Base-by-base conservation (phyloP, 64 coral and sea anemone species). In the Orbicella faveolata region DNA sequence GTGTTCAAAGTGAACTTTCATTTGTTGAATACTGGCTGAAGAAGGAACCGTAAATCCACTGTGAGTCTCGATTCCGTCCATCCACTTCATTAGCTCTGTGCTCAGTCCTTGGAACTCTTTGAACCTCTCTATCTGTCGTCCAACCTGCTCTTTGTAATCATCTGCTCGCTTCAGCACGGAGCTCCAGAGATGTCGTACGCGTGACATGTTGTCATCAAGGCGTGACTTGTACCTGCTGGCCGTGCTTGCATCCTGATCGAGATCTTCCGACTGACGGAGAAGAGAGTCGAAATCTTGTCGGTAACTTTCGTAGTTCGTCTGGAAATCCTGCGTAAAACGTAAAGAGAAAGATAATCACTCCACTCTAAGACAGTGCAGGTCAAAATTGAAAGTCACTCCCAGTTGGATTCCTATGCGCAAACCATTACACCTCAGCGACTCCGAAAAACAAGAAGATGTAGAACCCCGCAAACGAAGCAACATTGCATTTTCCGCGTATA, bases 1-100 rank as follows among this genome's bases (percentile, higher is more conserved):
- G 88, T 99, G 80, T 86, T 99, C 94, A 89, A 99, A 95, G 59
- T 99, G 97, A 37, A 81, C 90, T 63, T 99, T 95, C 65, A 99
- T 68, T 12, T 99, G 91, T 81, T 95, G 88, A 75, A 99, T 96
- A 52, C 88, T 95, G 9, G 91, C 62, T 5, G 75, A 99, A 34
- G 72, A 78, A 1, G 91, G 94, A 89, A 95, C 89, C 34, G 76
- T 83, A 48, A 99, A 95, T 35, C 97, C 97, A 63, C 88, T 83
- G 41, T 90, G 94, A 9, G 75, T 74, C 54, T 96, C 97, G 61
- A 99, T 83, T 25, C 80, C 84, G 64, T 95, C 85, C 74, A 99
- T 96, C 94, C 94, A 96, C 18, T 57, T 88, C 76, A 91, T 67
- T 39, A 99, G 83, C 21, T 74, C 62, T 52, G 91, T 70, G 37